Evolutionary conservation across 2,888 invertebrate genomes (phyloP), one percentile per base, ranked within the genome.

Genomic region (Acanthococcus lagerstroemiae): DNA sequence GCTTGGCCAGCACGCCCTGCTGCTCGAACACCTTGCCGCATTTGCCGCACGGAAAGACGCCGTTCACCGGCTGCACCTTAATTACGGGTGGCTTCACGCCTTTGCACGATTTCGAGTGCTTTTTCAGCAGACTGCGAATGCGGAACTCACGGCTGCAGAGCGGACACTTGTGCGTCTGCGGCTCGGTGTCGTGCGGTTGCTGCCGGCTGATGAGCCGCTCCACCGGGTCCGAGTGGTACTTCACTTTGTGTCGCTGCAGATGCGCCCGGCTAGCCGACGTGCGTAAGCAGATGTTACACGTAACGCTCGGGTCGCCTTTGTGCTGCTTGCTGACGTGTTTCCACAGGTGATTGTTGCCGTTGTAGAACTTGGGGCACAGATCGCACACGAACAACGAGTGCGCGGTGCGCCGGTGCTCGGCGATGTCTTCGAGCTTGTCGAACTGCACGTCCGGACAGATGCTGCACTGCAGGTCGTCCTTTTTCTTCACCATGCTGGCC

Each of bases 301-400:
- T 82, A 5, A 83, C 79, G 67, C 80, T 80, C n/a, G 79, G 79
- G 72, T 83, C 81, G 15, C 81, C 80, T 71, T 78, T 78, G 71
- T 82, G 82, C 12, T 81, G 77, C 48, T 82, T 76, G 70, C 82
- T 82, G 1, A 82, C 82, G 71, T 83, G 83, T 71, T 83, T 83
- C 82, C 82, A 82, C 12, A 83, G 71, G 70, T 82, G 82, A 9
- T 82, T 82, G 24, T 81, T 82, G 12, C 82, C 74, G 0, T 82
- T 82, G 70, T 83, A 83, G 70, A 79, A 82, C 71, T 83, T 83
- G 70, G 79, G 80, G 71, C 83, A 83, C 6, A 83, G 73, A 73
- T 83, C 82, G 70, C 83, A 83, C 5, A 82, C 82, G 70, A 81
- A 82, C 7, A 81, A 78, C 27, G 78, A 78, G 71, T 83, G 83